These are phyloP conservation scores for Plotosus lineatus DNA, from an alignment of 2,113 vertebrate genomes.

Conservation along the genomic window DNA sequence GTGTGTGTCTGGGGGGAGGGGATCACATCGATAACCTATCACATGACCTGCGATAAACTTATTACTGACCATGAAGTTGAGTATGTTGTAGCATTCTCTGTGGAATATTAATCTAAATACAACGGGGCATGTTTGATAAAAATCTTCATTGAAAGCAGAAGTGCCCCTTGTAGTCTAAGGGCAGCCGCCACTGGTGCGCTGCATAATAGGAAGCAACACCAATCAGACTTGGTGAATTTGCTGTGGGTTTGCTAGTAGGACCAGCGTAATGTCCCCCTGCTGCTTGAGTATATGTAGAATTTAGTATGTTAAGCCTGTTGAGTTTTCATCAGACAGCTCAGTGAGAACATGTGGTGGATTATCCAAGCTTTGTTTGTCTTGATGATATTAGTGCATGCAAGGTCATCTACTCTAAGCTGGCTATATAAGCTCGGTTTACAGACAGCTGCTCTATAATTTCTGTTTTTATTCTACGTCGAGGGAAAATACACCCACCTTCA, in stretches of 20 bases:
- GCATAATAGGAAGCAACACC: neutral
- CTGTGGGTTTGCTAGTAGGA: neutral
- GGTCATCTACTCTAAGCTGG: constrained; percentile 17
- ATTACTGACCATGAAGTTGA: too few relatives aligned
- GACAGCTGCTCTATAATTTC: neutral
- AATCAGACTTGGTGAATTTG: neutral
- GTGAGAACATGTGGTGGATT: constrained; percentile 34
- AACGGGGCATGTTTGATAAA: too few relatives aligned
- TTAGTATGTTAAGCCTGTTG: constrained; percentile 5
- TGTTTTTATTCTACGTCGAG: neutral
- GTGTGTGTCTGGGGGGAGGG: too few relatives aligned
- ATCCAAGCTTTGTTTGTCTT: neutral
- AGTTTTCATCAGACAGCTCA: neutral
- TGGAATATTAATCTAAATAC: too few relatives aligned
- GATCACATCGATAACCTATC: too few relatives aligned
- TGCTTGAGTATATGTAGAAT: neutral
- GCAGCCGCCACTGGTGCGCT: too few relatives aligned
- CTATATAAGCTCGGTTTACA: neutral
- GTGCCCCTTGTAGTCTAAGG: too few relatives aligned
- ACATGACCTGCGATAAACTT: too few relatives aligned
- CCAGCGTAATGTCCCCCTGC: neutral
- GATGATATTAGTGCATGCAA: constrained; percentile 12
- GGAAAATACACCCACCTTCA: neutral
- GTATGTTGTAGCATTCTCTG: too few relatives aligned
- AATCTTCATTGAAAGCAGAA: too few relatives aligned